Conservation (phyloP, 2,113 vertebrate genomes). For the Festucalex cinctus region DNA sequence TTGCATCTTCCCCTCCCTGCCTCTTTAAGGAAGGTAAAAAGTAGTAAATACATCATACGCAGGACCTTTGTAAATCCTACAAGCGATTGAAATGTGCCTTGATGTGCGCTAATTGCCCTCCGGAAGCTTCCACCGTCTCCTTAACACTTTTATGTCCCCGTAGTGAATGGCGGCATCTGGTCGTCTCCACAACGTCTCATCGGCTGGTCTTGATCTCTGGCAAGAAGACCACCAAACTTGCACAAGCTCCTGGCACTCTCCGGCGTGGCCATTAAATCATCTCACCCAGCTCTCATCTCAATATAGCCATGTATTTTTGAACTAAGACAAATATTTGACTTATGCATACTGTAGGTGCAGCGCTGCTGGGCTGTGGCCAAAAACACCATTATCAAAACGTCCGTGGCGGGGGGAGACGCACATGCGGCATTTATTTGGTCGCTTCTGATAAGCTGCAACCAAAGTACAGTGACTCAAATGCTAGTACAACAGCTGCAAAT, state of each 20-base stretch:
- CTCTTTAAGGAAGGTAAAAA: slow-evolving; percentile 1
- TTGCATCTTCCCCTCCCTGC: no score
- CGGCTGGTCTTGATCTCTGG: not conserved
- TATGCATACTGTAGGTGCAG: slow-evolving; percentile 14
- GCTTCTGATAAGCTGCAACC: slow-evolving; percentile 2
- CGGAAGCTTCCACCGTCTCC: slow-evolving; percentile 1
- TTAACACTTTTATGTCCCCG: not conserved
- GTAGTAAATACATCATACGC: not conserved
- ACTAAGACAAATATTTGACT: slow-evolving; percentile 11
- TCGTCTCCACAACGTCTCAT: slow-evolving; percentile 3
- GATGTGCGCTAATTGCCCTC: not conserved
- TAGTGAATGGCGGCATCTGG: not conserved
- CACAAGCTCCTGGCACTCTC: not conserved
- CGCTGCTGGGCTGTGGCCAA: not conserved
- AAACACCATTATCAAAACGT: slow-evolving; percentile 13
- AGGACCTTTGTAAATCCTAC: not conserved
- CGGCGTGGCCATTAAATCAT: slow-evolving; percentile 8
- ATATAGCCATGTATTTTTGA: slow-evolving; percentile 12
- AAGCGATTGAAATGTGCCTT: not conserved
- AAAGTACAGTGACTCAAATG: not conserved
- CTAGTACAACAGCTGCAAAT: not conserved
- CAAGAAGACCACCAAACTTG: slow-evolving; percentile 6
- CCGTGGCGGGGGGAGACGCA: not conserved
- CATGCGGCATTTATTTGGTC: slow-evolving; percentile 1
- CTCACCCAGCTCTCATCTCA: slow-evolving; percentile 6